Conservation (phyloP, 2,888 invertebrate genomes). For the Panzeria rudis region DNA sequence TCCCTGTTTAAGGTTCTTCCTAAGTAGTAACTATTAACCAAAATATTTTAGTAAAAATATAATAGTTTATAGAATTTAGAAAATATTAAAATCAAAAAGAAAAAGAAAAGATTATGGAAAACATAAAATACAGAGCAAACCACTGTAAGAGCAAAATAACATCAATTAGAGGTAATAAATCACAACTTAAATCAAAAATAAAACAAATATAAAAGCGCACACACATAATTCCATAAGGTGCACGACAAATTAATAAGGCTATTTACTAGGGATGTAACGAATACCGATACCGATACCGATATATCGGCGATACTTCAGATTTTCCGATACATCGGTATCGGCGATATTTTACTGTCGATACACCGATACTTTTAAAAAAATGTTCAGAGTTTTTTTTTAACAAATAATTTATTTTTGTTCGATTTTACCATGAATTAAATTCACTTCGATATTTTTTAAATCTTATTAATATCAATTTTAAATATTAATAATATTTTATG, state of each 20-base stretch:
- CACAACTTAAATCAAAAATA: not conserved
- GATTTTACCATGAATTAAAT: too few species aligned
- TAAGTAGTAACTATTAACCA: conserved; percentile 20
- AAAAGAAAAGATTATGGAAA: not conserved
- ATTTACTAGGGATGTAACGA: too few species aligned
- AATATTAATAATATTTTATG: too few species aligned
- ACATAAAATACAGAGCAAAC: conserved; percentile 18
- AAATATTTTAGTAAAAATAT: conserved; percentile 29
- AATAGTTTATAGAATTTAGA: conserved; percentile 30
- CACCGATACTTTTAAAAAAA: too few species aligned
- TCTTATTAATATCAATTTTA: too few species aligned
- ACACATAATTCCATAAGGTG: not conserved
- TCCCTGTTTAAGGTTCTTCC: conserved; percentile 44
- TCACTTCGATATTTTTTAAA: too few species aligned
- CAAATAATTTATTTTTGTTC: too few species aligned
- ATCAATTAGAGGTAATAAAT: conserved; percentile 63
- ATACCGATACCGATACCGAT: too few species aligned
- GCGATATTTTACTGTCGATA: too few species aligned
- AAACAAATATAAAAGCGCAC: conserved; percentile 7
- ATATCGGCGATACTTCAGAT: too few species aligned
- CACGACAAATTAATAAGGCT: not conserved
- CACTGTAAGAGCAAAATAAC: conserved; percentile 70
- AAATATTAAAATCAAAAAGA: conserved; percentile 17
- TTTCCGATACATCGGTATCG: too few species aligned
- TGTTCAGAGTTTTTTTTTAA: too few species aligned